Conservation (phyloP, 2,113 vertebrate genomes). For the Rhegmatorhina hoffmannsi region DNA sequence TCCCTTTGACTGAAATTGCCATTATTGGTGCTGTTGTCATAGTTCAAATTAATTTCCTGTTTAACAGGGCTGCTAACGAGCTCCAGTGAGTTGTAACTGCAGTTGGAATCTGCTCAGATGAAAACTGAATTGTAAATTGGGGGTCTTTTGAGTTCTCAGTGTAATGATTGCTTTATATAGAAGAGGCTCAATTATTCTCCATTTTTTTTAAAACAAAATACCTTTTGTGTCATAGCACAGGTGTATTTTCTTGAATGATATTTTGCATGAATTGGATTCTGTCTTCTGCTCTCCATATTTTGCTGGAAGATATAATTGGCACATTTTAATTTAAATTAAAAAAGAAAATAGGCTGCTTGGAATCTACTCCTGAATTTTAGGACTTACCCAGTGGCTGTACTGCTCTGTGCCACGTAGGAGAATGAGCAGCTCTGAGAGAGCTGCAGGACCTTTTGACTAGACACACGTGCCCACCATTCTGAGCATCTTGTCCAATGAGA, state of each 20-base stretch:
- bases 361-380: not conserved
- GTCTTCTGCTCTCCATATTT: not conserved
- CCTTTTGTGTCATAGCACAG: not conserved
- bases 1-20: conserved; percentile 5
- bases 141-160: not conserved
- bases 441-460: not conserved
- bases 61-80: not conserved
- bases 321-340: not conserved
- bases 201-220: not conserved
- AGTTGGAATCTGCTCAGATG: not conserved
- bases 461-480: accelerated
- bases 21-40: conserved; percentile 10
- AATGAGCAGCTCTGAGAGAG: not conserved
- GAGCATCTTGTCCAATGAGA: not conserved
- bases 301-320: not conserved
- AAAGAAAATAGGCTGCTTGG: not conserved
- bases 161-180: not conserved
- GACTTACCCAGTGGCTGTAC: not conserved
- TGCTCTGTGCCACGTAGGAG: not conserved
- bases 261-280: not conserved
- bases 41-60: conserved; percentile 43
- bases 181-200: not conserved
- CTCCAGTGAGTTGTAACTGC: not conserved
- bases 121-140: not conserved
- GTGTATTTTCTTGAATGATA: not conserved